Conservation (phyloP, 2,113 vertebrate genomes). For the Tenrec ecaudatus region DNA sequence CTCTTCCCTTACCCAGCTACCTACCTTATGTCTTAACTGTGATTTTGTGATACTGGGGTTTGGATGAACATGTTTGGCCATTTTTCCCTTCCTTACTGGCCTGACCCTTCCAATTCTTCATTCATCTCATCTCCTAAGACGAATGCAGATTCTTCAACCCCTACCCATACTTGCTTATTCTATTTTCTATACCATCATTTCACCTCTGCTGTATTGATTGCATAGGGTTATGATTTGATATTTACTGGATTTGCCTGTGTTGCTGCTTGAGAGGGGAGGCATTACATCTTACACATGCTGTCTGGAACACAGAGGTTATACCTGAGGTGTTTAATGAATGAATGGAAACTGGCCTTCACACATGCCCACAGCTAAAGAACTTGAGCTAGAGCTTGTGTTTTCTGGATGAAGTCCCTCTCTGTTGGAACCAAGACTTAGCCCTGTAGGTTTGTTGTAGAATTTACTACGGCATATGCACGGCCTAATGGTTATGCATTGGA, state of each 20-base stretch:
- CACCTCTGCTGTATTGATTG: neutral
- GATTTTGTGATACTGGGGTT: too few relatives aligned
- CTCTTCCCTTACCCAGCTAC: neutral
- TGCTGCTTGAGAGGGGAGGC: neutral
- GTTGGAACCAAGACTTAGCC: slow-evolving; percentile 6
- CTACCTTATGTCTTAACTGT: too few relatives aligned
- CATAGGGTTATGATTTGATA: neutral
- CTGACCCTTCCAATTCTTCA: neutral
- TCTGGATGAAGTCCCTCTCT: neutral
- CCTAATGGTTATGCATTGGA: too few relatives aligned
- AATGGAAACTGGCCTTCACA: neutral
- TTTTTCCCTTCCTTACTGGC: neutral
- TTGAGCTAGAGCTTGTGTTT: slow-evolving; percentile 38
- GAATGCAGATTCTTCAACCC: neutral
- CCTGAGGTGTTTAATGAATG: neutral
- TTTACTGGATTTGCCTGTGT: neutral
- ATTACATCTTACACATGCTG: neutral
- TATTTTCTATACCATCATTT: neutral
- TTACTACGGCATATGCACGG: neutral
- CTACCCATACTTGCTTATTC: neutral
- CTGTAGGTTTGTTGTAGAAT: slow-evolving; percentile 24
- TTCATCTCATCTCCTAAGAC: slow-evolving; percentile 25
- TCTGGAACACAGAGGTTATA: neutral
- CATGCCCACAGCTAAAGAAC: neutral
- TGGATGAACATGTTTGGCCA: neutral